phyloP scores from a whole-genome alignment of 2,888 invertebrate species.

The Zele albiditarsus region DNA sequence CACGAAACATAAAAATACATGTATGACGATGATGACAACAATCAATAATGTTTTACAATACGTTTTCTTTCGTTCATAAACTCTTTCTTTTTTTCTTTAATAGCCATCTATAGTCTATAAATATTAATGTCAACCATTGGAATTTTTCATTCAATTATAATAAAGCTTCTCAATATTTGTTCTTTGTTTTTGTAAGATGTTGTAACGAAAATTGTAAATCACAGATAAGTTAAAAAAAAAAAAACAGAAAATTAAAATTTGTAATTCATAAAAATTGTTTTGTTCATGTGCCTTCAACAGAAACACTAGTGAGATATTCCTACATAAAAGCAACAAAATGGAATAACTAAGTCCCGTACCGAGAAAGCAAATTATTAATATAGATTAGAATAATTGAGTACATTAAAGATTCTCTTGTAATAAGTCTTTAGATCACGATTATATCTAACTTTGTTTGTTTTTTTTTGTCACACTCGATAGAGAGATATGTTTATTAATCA shows the following conservation, averaged over 20 bases:
- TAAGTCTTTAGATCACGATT: neutral
- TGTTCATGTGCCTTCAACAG: neutral
- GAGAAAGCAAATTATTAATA: neutral
- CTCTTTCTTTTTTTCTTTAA: constrained; percentile 31
- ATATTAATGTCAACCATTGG: neutral
- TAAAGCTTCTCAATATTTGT: neutral
- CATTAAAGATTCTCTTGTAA: neutral
- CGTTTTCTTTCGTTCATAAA: constrained; percentile 31
- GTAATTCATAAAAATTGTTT: neutral
- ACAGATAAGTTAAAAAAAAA: neutral
- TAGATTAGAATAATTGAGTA: neutral
- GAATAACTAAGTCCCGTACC: neutral
- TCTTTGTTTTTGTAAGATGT: neutral
- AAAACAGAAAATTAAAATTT: neutral
- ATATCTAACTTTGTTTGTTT: neutral
- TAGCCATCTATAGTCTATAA: constrained; percentile 7
- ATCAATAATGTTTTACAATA: constrained; percentile 34
- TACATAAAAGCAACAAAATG: constrained; percentile 10
- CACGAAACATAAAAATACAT: constrained; percentile 49
- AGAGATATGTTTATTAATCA: constrained; percentile 48
- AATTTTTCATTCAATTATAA: neutral
- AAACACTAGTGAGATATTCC: too few species aligned
- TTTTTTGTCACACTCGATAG: constrained; percentile 25
- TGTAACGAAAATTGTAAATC: neutral
- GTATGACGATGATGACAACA: constrained; percentile 36